Base-by-base conservation (phyloP, 2,113 vertebrate species). In the Carassius gibelio region DNA sequence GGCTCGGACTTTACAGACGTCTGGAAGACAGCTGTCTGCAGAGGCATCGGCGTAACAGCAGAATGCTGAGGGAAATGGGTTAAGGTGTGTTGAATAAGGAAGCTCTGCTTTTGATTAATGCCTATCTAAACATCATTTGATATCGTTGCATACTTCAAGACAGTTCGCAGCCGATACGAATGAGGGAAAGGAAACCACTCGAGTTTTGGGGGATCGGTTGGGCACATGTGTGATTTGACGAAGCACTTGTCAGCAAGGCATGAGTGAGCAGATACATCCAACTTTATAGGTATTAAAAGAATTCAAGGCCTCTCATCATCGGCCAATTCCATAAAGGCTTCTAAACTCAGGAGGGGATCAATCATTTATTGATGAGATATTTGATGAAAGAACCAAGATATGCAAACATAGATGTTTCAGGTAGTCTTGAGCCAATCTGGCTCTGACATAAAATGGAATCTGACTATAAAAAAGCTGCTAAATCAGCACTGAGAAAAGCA, bases 321-420 rank as follows among this genome's bases (percentile, higher is more conserved):
- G 72, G 85, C 75, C 85, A 84, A 55, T 84, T 83, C 10, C 80
- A 69, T 64, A 66, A 88, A 69, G 11, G 36, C 36, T 68, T 64
- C 36, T 34, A 57, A 55, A 84, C 26, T 82, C 52, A 66, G 36
- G 57, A 78, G 68, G 50, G 36, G 64, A 81, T 62, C 55, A 17
- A 82, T 88, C 9, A 86, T 86, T 88, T 78, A 88, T 74, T 86
- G 75, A 42, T 71, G 59, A 38, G 34, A 77, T 75, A 61, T 66
- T 64, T 74, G 75, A 81, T 88, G 45, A 88, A 81, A 81, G 55
- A 19, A 62, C 30, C 59, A 72, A 84, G 83, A 75, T 48, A 30
- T 78, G 61, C 64, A 30, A 30, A 81, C 30, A 34, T 23, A 38
- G 55, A 57, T 59, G 15, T 2, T 57, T 26, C 68, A 62, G 74